Evolutionary conservation across 2,797 vertebrate species (phyloP).

Genomic region (Sphenopsis melanotis): DNA sequence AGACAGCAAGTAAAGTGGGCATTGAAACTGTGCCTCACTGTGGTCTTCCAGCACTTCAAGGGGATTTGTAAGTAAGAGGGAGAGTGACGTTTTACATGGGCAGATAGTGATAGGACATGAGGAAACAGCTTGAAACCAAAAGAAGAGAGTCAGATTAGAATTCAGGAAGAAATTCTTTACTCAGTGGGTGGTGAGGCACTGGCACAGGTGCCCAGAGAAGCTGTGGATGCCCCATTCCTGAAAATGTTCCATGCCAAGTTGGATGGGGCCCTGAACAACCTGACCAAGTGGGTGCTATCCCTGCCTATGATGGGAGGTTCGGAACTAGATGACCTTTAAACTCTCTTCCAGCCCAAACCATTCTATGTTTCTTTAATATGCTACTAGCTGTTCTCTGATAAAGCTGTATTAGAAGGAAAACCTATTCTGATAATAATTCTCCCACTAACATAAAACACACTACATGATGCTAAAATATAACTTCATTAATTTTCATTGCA

Average conservation of each 20-base stretch:
- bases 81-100: not conserved
- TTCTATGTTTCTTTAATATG: not conserved
- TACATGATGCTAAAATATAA: not conserved
- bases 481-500: not conserved
- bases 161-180: not conserved
- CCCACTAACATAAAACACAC: not conserved
- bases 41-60: not conserved
- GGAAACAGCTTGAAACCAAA: not conserved
- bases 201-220: not conserved
- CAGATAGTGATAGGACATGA: not conserved
- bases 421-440: not conserved
- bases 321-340: not conserved
- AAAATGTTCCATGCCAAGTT: not conserved
- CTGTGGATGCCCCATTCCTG: not conserved
- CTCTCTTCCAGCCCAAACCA: not conserved
- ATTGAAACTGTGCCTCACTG: not conserved
- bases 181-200: not conserved
- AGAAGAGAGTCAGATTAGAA: not conserved
- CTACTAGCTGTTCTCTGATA: not conserved
- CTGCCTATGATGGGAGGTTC: not conserved
- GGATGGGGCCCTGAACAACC: not conserved
- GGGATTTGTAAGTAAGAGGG: not conserved
- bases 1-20: not conserved
- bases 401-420: not conserved
- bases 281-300: not conserved